Conservation (phyloP, 2,113 vertebrate genomes). For the Egretta garzetta region DNA sequence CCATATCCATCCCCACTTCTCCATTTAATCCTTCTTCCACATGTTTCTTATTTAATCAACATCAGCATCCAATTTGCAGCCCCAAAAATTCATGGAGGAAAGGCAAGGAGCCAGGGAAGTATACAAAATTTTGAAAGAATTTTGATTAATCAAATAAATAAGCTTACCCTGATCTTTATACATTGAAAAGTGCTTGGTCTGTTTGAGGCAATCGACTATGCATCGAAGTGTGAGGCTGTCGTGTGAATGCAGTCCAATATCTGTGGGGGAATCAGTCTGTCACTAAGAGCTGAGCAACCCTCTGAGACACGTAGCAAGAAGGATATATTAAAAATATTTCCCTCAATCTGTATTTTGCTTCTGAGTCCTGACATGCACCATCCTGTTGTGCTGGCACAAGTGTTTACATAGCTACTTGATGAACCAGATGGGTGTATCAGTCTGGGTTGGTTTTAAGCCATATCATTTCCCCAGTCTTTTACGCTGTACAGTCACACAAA, state of each 20-base stretch:
- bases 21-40: neutral
- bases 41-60: neutral
- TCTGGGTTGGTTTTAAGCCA: neutral
- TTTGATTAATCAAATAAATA: neutral
- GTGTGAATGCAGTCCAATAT: neutral
- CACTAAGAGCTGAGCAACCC: neutral
- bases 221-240: neutral
- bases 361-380: fast-evolving
- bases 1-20: neutral
- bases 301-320: neutral
- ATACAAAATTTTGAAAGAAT: neutral
- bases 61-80: neutral
- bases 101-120: neutral
- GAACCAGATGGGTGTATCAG: neutral
- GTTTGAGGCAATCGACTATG: neutral
- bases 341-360: neutral
- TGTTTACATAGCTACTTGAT: neutral
- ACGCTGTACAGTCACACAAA: neutral
- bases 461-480: neutral
- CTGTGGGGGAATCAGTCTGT: neutral
- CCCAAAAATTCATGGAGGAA: neutral
- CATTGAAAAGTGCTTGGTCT: neutral
- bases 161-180: neutral
- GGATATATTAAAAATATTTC: neutral
- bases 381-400: neutral